Base-by-base conservation (phyloP, 2,888 invertebrate species). In the Drosophila sordidula region DNA sequence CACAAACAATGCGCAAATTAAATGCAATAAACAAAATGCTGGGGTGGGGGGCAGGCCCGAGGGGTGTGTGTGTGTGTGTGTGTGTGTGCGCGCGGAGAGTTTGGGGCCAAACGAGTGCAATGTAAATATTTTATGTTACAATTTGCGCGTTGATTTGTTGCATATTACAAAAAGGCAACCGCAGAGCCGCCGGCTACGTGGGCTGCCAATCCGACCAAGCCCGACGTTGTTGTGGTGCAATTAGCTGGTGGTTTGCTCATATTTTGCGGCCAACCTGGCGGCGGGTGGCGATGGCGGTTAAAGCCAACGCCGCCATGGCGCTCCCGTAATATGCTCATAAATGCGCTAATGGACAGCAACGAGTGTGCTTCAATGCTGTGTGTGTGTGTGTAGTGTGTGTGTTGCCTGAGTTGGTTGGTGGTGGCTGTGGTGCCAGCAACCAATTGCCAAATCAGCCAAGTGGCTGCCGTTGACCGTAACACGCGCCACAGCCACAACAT, bases 271-370 rank as follows among this genome's bases (percentile, higher is more conserved):
- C 51, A 59, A 45, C 12, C 51, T 56, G 52, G 54, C 55, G 71
- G 69, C 69, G 66, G 66, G 69, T 64, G 71, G 55, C 34, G 18
- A 38, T 32, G 22, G n/a, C 45, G 62, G 14, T 78, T 84, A 67
- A 63, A 65, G 79, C 61, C 26, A 63, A 63, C 36, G 62, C 59
- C 70, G 75, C 54, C 57, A 54, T 69, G 83, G 74, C 89, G 81
- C 87, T 81, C 85, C 81, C 72, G 80, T 87, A 87, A 87, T 85
- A 87, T 84, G 89, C 81, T 77, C 87, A 84, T 85, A 89, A 81
- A 78, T 67, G 70, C 70, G 75, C 74, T 85, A 89, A 89, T 86
- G 75, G 73, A 87, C 77, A 77, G 62, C 64, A 47, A 55, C 41
- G 54, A 64, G 59, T 75, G 51, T 65, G 55, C 44, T 16, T 47